Conservation (phyloP, 2,113 vertebrate species). For the Macquaria ambigua region DNA sequence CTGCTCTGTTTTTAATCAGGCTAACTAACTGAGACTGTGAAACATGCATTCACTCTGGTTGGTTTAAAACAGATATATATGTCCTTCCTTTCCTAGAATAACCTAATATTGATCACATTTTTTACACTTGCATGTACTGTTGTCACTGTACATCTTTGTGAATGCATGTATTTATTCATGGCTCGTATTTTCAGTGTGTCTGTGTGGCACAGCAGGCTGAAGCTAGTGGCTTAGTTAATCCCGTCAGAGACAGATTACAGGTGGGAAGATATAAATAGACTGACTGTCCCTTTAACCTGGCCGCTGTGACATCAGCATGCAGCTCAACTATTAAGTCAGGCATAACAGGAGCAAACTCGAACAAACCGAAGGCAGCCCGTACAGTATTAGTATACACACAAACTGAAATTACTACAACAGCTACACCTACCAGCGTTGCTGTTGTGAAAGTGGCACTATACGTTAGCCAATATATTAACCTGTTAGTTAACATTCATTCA, state of each 20-base stretch:
- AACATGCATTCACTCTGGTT: slow-evolving; percentile 5
- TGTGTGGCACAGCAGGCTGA: slow-evolving; percentile 53
- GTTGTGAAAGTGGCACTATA: not conserved
- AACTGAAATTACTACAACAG: not conserved
- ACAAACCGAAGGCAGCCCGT: not conserved
- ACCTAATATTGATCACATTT: slow-evolving; percentile 7
- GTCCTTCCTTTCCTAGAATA: slow-evolving; percentile 1
- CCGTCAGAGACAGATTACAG: slow-evolving; percentile 81
- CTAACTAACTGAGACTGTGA: slow-evolving; percentile 29
- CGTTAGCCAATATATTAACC: not conserved
- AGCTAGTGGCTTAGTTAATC: slow-evolving; percentile 71
- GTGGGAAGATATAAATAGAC: slow-evolving; percentile 79
- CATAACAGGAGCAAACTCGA: slow-evolving; percentile 40
- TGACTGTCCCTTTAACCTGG: slow-evolving; percentile 77
- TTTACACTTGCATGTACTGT: not conserved
- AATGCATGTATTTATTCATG: slow-evolving; percentile 38
- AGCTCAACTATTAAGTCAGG: slow-evolving; percentile 66
- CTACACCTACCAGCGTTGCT: not conserved
- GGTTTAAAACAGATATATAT: slow-evolving; percentile 16
- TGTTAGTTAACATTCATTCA: not conserved
- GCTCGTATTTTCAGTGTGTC: slow-evolving; percentile 44
- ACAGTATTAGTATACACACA: not conserved
- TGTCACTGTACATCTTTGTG: slow-evolving; percentile 28
- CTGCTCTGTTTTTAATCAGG: slow-evolving; percentile 38
- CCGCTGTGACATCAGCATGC: slow-evolving; percentile 60